phyloP scores from a whole-genome alignment of 2,888 invertebrate species.

The Drosophila tripunctata region DNA sequence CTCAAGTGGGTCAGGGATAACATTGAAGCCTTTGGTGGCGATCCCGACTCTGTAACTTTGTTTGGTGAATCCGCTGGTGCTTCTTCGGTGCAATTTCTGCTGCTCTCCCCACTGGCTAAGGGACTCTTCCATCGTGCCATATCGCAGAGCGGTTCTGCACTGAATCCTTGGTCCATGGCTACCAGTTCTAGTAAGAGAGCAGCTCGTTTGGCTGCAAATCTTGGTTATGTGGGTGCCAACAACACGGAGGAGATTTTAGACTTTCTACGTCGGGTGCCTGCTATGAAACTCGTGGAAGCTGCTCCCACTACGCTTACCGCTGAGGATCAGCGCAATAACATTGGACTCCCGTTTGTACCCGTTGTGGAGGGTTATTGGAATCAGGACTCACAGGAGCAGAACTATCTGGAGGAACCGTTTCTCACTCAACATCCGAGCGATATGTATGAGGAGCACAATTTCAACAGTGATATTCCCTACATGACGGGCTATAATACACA shows the following conservation, averaged over 20 bases:
- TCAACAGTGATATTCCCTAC: constrained; percentile 87
- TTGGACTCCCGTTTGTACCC: constrained; percentile 87
- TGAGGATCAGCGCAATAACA: constrained; percentile 86
- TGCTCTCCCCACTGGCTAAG: constrained; percentile 86
- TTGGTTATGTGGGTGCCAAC: constrained; percentile 86
- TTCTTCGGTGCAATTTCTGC: constrained; percentile 86
- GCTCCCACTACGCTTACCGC: constrained; percentile 85
- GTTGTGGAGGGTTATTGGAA: constrained; percentile 85
- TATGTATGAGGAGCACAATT: constrained; percentile 83
- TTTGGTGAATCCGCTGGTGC: constrained; percentile 88
- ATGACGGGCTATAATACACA: constrained; percentile 88
- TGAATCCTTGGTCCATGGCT: constrained; percentile 87
- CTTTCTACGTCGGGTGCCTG: constrained; percentile 86
- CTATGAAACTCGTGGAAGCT: constrained; percentile 86
- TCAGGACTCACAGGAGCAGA: constrained; percentile 69
- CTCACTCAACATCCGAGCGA: constrained; percentile 85
- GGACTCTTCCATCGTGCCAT: constrained; percentile 88
- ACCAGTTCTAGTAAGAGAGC: constrained; percentile 85
- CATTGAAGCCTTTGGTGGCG: constrained; percentile 87
- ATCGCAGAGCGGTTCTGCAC: constrained; percentile 87
- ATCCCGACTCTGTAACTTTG: constrained; percentile 86
- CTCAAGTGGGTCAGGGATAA: constrained; percentile 87
- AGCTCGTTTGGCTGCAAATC: constrained; percentile 86
- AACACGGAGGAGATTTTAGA: constrained; percentile 86
- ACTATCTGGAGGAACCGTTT: constrained; percentile 85